Evolutionary conservation across 2,113 vertebrate genomes (phyloP).

Genomic region (Rallus limicola): DNA sequence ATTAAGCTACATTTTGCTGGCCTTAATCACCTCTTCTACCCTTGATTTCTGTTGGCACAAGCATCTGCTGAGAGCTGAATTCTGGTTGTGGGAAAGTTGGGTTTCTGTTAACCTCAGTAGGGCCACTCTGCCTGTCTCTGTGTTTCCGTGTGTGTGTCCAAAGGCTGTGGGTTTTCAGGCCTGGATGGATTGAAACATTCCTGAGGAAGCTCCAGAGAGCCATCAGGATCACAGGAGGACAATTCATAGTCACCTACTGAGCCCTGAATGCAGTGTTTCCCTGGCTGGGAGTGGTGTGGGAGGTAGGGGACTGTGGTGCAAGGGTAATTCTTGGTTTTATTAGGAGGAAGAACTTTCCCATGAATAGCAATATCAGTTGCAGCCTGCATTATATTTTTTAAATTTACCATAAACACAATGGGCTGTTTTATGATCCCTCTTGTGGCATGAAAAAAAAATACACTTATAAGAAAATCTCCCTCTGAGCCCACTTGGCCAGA

Average conservation of each 20-base stretch:
- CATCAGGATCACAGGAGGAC: background rate
- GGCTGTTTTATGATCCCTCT: conserved; percentile 65
- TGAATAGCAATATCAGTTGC: conserved; percentile 10
- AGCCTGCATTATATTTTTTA: conserved; percentile 8
- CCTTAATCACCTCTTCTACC: background rate
- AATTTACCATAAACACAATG: conserved; percentile 43
- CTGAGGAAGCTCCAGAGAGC: background rate
- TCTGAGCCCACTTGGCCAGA: conserved; percentile 51
- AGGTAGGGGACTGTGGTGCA: background rate
- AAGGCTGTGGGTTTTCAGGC: background rate
- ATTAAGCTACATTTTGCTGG: background rate
- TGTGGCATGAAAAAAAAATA: conserved; percentile 52
- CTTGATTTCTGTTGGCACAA: background rate
- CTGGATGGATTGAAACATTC: background rate
- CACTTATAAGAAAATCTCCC: conserved; percentile 15
- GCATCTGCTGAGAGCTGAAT: background rate
- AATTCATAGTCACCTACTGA: background rate
- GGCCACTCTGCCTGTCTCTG: background rate
- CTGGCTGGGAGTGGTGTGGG: background rate
- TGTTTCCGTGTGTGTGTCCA: background rate
- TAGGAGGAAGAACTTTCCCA: conserved; percentile 6
- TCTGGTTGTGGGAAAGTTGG: background rate
- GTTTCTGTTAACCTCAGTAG: background rate
- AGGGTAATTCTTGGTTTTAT: background rate
- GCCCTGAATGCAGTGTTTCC: background rate